Evolutionary conservation across 2,888 invertebrate genomes (phyloP).

Genomic region (Schrankia costaestrigalis): DNA sequence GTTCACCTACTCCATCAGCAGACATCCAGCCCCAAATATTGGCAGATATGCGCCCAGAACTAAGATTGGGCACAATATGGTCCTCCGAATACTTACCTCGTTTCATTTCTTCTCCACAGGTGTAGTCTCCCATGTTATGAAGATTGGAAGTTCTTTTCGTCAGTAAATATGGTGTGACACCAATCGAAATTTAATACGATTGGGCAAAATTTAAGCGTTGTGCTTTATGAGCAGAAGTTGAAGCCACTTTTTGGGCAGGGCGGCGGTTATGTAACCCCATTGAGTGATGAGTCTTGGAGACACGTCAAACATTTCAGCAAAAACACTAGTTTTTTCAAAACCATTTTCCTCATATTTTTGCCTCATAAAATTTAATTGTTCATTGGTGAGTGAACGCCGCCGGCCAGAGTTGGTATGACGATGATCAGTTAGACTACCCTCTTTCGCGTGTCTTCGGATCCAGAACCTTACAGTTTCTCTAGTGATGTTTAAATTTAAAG

Average conservation of each 20-base stretch:
- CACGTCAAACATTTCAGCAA: not conserved
- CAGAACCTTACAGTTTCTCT: not conserved
- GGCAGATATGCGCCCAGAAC: not conserved
- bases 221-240: not conserved
- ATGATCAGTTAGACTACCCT: not conserved
- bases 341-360: not conserved
- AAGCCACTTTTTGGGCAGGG: not conserved
- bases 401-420: not conserved
- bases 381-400: not conserved
- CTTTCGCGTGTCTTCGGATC: not conserved
- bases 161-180: not conserved
- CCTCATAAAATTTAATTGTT: not conserved
- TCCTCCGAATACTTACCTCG: too few relatives aligned
- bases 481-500: too few relatives aligned
- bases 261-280: not conserved
- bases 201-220: not conserved
- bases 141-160: not conserved
- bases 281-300: not conserved
- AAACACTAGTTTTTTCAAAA: not conserved
- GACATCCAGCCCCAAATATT: conserved; percentile 2
- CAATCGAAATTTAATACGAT: not conserved
- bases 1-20: not conserved
- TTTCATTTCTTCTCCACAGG: not conserved
- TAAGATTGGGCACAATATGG: not conserved
- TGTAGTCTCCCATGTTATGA: not conserved